These are phyloP conservation scores for Mystacornis crossleyi DNA, from an alignment of 2,113 vertebrate species.

Conservation along the genomic window DNA sequence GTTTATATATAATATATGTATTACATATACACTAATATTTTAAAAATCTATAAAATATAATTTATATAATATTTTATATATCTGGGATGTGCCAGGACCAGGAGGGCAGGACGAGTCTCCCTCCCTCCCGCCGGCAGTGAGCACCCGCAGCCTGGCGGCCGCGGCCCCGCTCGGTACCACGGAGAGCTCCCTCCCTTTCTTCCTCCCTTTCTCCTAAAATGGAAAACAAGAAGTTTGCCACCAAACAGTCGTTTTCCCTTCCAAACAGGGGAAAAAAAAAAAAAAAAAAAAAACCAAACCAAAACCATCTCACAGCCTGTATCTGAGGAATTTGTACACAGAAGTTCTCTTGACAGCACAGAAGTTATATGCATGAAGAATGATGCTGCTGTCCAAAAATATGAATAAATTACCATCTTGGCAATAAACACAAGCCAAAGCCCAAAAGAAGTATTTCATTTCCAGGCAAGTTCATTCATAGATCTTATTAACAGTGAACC, in stretches of 20 bases:
- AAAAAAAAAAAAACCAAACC: no score
- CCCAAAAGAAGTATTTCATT: not conserved
- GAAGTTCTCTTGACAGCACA: not conserved
- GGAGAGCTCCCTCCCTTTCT: slow-evolving; percentile 33
- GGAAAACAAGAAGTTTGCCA: not conserved
- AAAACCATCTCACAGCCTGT: not conserved
- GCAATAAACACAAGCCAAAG: not conserved
- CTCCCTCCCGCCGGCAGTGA: not conserved
- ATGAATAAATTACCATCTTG: not conserved
- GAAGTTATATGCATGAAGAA: not conserved
- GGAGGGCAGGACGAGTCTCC: not conserved
- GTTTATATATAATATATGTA: not conserved
- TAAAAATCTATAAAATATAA: not conserved
- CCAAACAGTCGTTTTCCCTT: not conserved
- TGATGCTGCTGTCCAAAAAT: not conserved
- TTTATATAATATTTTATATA: fast-evolving
- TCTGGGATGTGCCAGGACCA: no score
- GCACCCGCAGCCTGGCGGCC: fast-evolving
- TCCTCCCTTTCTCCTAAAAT: not conserved
- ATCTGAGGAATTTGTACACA: not conserved
- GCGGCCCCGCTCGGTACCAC: not conserved
- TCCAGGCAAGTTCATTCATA: slow-evolving; percentile 13
- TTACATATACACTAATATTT: fast-evolving
- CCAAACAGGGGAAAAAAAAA: not conserved
- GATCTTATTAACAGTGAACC: not conserved